These are phyloP conservation scores for Atrichornis clamosus DNA, from an alignment of 2,113 vertebrate species.

Conservation along the genomic window DNA sequence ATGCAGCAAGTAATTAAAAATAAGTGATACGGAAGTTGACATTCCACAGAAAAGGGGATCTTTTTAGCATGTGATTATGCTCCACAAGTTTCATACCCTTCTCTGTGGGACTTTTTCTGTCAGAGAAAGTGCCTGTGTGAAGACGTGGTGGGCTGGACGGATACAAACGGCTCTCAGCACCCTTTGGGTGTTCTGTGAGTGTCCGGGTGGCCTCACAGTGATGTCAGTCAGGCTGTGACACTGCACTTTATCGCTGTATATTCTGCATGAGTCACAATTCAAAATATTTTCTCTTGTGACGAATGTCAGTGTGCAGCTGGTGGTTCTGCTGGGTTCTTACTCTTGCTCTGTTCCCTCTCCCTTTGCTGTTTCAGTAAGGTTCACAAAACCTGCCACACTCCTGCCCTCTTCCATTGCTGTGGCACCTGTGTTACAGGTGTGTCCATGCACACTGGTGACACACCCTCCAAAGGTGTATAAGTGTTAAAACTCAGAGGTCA, in stretches of 20 bases:
- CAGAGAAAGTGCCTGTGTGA: background rate
- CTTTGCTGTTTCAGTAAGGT: background rate
- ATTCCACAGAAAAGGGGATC: background rate
- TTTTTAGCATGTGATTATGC: background rate
- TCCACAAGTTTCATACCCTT: background rate
- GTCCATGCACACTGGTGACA: background rate
- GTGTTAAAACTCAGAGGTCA: background rate
- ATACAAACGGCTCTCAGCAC: accelerated
- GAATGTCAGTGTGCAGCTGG: background rate
- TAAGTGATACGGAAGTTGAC: background rate
- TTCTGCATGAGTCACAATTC: background rate
- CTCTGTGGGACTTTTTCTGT: background rate
- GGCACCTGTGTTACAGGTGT: background rate
- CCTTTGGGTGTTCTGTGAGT: too few relatives aligned
- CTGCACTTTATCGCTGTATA: background rate
- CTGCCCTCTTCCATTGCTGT: background rate
- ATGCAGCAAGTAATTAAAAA: background rate
- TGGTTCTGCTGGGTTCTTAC: background rate
- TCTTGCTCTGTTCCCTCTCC: background rate
- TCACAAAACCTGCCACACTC: background rate
- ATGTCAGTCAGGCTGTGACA: background rate
- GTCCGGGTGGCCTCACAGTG: background rate
- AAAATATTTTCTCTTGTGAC: background rate
- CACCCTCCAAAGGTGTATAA: background rate
- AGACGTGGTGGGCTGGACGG: accelerated